phyloP scores from a whole-genome alignment of 2,113 vertebrate species.

The Carollia perspicillata region DNA sequence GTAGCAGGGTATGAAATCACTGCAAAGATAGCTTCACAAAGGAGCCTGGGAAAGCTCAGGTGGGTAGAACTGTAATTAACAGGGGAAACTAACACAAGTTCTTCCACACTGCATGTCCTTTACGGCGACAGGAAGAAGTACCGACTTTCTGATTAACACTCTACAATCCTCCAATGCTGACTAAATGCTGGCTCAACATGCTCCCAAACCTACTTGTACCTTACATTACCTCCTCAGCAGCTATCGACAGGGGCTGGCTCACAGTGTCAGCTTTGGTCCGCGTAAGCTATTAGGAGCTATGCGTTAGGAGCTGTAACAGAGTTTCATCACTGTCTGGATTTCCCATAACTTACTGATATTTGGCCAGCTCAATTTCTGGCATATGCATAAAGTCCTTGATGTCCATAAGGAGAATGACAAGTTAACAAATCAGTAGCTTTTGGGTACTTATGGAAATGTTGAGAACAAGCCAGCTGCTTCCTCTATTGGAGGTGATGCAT shows the following conservation, averaged over 20 bases:
- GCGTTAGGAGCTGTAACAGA: not conserved
- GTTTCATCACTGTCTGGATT: not conserved
- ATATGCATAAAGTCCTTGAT: slow-evolving; percentile 69
- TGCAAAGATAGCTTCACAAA: not conserved
- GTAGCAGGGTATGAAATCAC: not conserved
- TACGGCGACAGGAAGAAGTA: not conserved
- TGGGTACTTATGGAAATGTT: slow-evolving; percentile 76
- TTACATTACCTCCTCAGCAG: not conserved
- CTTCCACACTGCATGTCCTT: not conserved
- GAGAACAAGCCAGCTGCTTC: slow-evolving; percentile 76
- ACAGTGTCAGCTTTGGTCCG: not conserved
- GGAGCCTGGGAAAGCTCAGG: not conserved
- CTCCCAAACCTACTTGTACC: not conserved
- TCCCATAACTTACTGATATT: slow-evolving; percentile 53
- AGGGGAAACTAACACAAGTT: not conserved
- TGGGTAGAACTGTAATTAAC: not conserved
- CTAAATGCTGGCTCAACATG: not conserved
- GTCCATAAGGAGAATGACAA: slow-evolving; percentile 74
- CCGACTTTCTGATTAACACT: not conserved
- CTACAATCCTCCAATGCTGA: not conserved
- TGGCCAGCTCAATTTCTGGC: slow-evolving; percentile 71
- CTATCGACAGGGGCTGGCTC: not conserved
- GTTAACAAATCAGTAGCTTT: slow-evolving; percentile 79
- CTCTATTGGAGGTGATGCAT: slow-evolving; percentile 71
- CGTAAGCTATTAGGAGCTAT: not conserved